phyloP scores from a whole-genome alignment of 2,888 invertebrate species.

The Hybos culiciformis region DNA sequence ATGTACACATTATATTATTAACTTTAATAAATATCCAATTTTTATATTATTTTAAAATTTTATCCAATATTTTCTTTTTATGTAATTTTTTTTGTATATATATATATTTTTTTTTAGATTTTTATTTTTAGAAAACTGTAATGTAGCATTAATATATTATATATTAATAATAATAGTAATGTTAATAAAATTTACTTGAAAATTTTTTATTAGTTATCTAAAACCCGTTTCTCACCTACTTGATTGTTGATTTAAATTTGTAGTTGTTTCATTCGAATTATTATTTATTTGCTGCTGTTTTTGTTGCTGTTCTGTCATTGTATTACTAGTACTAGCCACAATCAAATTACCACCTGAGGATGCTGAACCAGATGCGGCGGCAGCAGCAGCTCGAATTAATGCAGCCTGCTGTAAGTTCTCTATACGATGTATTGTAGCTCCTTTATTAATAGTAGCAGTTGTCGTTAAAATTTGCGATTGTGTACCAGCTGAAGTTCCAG shows the following conservation, averaged over 20 bases:
- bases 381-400: conserved; percentile 16
- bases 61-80: no score
- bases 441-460: conserved; percentile 18
- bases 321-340: conserved; percentile 15
- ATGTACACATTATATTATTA: no score
- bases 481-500: conserved; percentile 22
- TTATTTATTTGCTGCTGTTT: conserved; percentile 11
- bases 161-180: no score
- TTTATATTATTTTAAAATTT: no score
- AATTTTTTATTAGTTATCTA: conserved; percentile 36
- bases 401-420: conserved; percentile 14
- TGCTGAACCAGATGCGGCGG: conserved; percentile 12
- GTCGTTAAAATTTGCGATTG: conserved; percentile 15
- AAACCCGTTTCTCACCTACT: conserved; percentile 37
- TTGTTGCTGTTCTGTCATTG: conserved; percentile 13
- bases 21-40: no score
- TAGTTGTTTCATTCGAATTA: conserved; percentile 6
- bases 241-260: conserved; percentile 20
- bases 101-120: no score
- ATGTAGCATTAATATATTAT: no score
- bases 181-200: no score
- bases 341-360: conserved; percentile 15
- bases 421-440: conserved; percentile 14
- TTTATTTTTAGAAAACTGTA: no score
- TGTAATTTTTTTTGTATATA: no score